Base-by-base conservation (phyloP, 2,113 vertebrate genomes). In the Danionella cerebrum region DNA sequence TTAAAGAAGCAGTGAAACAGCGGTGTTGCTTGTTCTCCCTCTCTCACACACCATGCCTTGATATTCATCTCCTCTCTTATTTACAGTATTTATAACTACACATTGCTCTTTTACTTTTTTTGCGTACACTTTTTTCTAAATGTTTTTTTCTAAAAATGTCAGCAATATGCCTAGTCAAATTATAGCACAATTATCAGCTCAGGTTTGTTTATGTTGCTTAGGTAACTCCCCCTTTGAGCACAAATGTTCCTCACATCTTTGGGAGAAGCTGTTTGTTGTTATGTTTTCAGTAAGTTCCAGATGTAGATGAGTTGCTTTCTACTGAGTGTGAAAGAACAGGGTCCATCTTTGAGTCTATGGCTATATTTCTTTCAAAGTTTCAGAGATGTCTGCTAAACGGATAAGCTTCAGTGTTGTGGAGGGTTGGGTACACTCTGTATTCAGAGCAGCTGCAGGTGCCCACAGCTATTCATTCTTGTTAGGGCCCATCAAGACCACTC, bases 391-490 rank as follows among this genome's bases (percentile, higher is more conserved):
- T 53, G 4, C 29, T 45, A 45, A 31, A n/a, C n/a, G n/a, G n/a
- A n/a, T n/a, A n/a, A n/a, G n/a, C 36, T 19, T 48, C 42, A 22
- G 1, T 14, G 59, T 35, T 18, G 29, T 45, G 38, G 10, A 31
- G 66, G 69, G 80, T 73, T 74, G 53, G 60, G 60, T 79, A 31
- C 19, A 36, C 22, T 64, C 44, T 64, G 29, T 48, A 64, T 64
- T 64, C 60, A 36, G 60, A 64, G 44, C 42, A 64, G 13, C 27
- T 24, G 29, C 77, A 71, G 76, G 68, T 83, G 69, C 74, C 57
- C 12, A 31, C 18, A 22, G 76, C 76, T 82, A 76, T 84, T 85
- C 82, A 80, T 85, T 79, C 82, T 82, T 81, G 78, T 42, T 70
- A 68, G 53, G 31, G 69, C 29, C 22, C 50, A n/a, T n/a, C 9